Conservation (phyloP, 1,140 invertebrate genomes). For the Probaryconus sp. region DNA sequence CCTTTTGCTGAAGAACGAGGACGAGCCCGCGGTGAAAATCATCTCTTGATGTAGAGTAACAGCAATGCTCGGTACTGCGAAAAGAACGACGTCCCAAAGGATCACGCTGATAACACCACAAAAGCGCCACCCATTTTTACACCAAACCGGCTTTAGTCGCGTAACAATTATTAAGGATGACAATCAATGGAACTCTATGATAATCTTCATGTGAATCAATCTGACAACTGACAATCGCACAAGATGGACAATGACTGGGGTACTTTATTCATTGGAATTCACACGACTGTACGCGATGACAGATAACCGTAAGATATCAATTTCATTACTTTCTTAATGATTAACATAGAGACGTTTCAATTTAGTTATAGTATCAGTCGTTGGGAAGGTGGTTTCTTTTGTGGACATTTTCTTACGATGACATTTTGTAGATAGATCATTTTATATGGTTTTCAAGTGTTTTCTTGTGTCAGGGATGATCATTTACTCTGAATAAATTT, state of each 20-base stretch:
- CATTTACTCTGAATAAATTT: too few species aligned
- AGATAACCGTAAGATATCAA: too few species aligned
- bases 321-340: too few species aligned
- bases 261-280: too few species aligned
- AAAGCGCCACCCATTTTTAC: slow-evolving; percentile 1
- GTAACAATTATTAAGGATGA: slow-evolving; percentile 37
- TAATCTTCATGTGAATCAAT: slow-evolving; percentile 32
- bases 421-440: too few species aligned
- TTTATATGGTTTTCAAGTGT: too few species aligned
- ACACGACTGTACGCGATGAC: slow-evolving; percentile 13
- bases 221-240: slow-evolving; percentile 39
- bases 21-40: slow-evolving; percentile 73
- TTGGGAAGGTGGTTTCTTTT: too few species aligned
- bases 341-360: too few species aligned
- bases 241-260: slow-evolving; percentile 15
- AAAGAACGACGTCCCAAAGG: slow-evolving; percentile 19
- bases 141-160: slow-evolving; percentile 18
- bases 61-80: slow-evolving; percentile 40
- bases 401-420: too few species aligned
- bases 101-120: slow-evolving; percentile 14
- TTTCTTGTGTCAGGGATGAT: too few species aligned
- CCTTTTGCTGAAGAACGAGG: slow-evolving; percentile 74
- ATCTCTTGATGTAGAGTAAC: slow-evolving; percentile 71
- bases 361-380: too few species aligned
- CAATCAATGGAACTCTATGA: slow-evolving; percentile 45